Conservation (phyloP, 2,888 invertebrate genomes). For the Ischnura elegans region DNA sequence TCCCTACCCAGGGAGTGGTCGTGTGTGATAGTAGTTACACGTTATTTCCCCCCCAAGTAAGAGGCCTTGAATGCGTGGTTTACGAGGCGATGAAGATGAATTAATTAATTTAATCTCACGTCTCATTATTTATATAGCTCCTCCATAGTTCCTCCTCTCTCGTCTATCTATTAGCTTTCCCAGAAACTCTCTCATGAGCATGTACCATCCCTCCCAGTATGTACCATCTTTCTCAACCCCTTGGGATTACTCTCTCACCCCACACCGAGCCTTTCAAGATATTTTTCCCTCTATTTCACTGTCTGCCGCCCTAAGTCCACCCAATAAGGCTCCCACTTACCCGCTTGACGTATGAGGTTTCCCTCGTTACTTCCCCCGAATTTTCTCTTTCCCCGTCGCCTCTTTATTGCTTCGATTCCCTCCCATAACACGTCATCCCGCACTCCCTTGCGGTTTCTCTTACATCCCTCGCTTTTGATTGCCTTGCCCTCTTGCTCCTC, state of each 20-base stretch:
- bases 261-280: background rate
- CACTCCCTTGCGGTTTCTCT: background rate
- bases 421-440: background rate
- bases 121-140: no score
- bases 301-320: background rate
- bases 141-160: background rate
- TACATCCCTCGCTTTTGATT: background rate
- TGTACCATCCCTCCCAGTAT: background rate
- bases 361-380: background rate
- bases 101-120: no score
- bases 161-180: background rate
- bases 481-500: background rate
- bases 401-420: constrained; percentile 3
- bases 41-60: background rate
- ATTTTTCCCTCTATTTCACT: background rate
- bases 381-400: background rate
- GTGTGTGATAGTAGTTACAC: no score
- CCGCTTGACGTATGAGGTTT: background rate
- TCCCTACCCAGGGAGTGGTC: no score
- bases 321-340: background rate
- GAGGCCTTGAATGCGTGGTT: no score
- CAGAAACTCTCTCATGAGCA: background rate
- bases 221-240: background rate
- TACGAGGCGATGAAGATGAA: no score
- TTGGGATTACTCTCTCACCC: background rate